phyloP scores from a whole-genome alignment of 2,888 invertebrate genomes.

The Drosophila cracens region DNA sequence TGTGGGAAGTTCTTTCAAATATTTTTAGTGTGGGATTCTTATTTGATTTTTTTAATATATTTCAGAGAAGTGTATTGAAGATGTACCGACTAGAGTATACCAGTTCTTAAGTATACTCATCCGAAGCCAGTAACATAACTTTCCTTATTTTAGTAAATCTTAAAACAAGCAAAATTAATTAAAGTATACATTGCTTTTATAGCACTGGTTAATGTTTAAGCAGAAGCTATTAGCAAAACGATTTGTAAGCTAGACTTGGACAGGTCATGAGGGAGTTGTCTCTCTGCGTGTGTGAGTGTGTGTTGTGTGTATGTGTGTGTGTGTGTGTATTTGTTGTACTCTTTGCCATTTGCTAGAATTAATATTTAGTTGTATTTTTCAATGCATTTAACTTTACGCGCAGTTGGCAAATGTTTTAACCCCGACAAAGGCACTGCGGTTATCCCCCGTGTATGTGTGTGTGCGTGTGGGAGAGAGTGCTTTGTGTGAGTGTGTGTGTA shows the following conservation, averaged over 20 bases:
- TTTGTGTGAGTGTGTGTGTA: constrained; percentile 39
- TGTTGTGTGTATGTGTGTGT: not conserved
- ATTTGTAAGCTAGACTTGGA: constrained; percentile 40
- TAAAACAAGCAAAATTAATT: not conserved
- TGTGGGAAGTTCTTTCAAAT: too few species aligned
- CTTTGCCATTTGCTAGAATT: constrained; percentile 56
- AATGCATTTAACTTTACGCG: constrained; percentile 71
- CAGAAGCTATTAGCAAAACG: constrained; percentile 37
- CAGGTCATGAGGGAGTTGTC: constrained; percentile 46
- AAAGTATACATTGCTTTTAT: not conserved
- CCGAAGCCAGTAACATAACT: not conserved
- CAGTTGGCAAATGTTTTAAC: constrained; percentile 62
- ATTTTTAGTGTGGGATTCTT: too few species aligned
- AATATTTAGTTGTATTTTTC: constrained; percentile 72
- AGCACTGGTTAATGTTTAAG: constrained; percentile 15
- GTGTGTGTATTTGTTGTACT: constrained; percentile 14
- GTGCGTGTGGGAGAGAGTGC: not conserved
- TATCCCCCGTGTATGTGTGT: constrained; percentile 28
- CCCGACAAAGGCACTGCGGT: constrained; percentile 52
- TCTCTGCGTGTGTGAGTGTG: not conserved
- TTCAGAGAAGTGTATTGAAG: too few species aligned
- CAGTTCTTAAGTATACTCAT: not conserved
- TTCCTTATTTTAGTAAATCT: not conserved
- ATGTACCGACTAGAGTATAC: not conserved
- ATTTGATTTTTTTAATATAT: too few species aligned